These are phyloP conservation scores for Hoplostethus atlanticus DNA, from an alignment of 2,797 vertebrate genomes.

Conservation along the genomic window DNA sequence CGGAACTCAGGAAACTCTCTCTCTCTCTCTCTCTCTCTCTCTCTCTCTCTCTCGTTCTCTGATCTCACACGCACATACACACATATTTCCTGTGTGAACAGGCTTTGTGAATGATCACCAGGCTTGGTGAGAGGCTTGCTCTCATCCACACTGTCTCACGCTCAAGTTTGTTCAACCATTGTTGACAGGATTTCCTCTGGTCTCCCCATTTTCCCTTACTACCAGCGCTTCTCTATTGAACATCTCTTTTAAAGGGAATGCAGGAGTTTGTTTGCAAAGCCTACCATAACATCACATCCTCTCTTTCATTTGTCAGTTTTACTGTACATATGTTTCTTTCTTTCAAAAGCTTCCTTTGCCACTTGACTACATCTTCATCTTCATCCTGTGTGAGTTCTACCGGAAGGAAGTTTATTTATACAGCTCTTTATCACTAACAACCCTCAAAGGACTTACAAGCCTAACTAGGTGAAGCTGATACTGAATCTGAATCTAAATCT, in stretches of 20 bases:
- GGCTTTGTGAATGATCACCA: slow-evolving; percentile 61
- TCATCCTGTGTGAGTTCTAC: slow-evolving; percentile 27
- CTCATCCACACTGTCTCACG: slow-evolving; percentile 67
- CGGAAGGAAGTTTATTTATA: slow-evolving; percentile 3
- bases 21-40: not conserved
- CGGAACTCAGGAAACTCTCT: no score
- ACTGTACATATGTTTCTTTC: not conserved
- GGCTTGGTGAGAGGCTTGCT: slow-evolving; percentile 46
- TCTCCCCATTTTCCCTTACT: slow-evolving; percentile 49
- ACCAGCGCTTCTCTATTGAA: slow-evolving; percentile 46
- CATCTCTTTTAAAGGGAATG: slow-evolving; percentile 21
- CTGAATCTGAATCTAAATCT: no score
- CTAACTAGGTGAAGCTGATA: no score
- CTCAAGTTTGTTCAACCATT: slow-evolving; percentile 74
- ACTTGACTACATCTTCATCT: not conserved
- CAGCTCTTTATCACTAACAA: no score
- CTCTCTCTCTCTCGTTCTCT: slow-evolving; percentile 13
- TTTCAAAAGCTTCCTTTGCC: not conserved
- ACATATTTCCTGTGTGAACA: slow-evolving; percentile 47
- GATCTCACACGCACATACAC: slow-evolving; percentile 1
- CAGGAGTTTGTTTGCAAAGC: not conserved
- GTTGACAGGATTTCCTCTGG: slow-evolving; percentile 80
- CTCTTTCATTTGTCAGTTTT: slow-evolving; percentile 15
- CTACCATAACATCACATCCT: not conserved
- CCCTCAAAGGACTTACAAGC: no score